Conservation (phyloP, 2,888 invertebrate species). For the Xestia c-nigrum region DNA sequence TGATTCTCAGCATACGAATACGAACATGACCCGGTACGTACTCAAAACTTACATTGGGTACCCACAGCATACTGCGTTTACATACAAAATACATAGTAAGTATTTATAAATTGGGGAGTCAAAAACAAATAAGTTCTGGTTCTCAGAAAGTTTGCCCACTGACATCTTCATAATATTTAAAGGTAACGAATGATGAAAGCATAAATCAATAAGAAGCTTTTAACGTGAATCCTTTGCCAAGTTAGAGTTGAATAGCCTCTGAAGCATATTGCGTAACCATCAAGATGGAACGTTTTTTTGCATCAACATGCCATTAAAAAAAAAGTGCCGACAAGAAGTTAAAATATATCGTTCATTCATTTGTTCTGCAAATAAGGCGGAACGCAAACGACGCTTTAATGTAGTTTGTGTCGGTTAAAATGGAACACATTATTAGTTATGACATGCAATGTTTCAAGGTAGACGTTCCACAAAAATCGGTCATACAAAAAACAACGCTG, state of each 20-base stretch:
- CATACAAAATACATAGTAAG: background rate
- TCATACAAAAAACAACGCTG: background rate
- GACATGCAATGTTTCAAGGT: background rate
- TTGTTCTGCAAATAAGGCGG: constrained; percentile 5
- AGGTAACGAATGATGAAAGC: background rate
- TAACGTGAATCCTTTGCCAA: constrained; percentile 39
- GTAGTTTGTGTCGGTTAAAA: background rate
- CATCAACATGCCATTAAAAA: constrained; percentile 22
- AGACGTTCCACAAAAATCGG: background rate
- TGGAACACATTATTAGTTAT: background rate
- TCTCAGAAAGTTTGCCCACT: background rate
- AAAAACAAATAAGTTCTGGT: background rate
- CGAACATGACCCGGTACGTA: background rate
- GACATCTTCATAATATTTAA: constrained; percentile 4
- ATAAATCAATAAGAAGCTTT: constrained; percentile 12
- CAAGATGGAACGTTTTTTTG: constrained; percentile 47
- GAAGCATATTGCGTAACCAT: constrained; percentile 43
- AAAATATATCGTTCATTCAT: constrained; percentile 25
- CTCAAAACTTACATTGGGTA: background rate
- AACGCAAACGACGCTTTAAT: background rate
- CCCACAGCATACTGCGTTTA: background rate
- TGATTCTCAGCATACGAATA: background rate
- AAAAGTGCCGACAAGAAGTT: constrained; percentile 32
- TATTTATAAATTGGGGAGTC: background rate
- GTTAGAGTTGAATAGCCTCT: constrained; percentile 50